phyloP scores from a whole-genome alignment of 2,113 vertebrate species.

The Sphaerodactylus townsendi region DNA sequence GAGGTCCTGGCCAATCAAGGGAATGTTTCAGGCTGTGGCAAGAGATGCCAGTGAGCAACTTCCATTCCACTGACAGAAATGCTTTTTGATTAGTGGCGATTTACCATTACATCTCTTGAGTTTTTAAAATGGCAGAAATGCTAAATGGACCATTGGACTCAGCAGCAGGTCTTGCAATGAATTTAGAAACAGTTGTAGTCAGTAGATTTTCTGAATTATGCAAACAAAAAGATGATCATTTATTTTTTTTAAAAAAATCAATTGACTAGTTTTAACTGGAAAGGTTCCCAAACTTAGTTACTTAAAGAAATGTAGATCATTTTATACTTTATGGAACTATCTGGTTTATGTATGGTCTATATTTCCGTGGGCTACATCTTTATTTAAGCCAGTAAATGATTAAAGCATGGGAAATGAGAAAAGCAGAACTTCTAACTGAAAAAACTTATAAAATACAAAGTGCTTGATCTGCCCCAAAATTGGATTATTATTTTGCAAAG shows the following conservation, averaged over 20 bases:
- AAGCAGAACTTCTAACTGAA: neutral
- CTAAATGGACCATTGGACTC: neutral
- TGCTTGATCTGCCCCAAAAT: neutral
- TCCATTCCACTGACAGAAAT: too few species aligned
- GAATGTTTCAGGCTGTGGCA: too few species aligned
- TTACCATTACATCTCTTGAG: neutral
- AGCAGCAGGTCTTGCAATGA: neutral
- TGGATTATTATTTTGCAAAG: neutral
- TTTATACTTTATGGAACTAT: neutral
- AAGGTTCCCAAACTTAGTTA: neutral
- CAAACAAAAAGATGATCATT: neutral
- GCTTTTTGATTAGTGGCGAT: too few species aligned
- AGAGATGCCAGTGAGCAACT: too few species aligned
- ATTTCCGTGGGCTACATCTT: neutral
- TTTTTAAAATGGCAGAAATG: neutral
- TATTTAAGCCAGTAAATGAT: neutral
- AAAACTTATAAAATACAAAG: neutral
- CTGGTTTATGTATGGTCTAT: neutral
- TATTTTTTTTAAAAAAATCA: neutral
- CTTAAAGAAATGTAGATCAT: neutral
- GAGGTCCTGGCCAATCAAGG: too few species aligned
- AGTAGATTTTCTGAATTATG: neutral
- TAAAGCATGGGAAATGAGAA: neutral
- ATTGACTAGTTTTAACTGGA: neutral
- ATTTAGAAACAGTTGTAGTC: neutral